Conservation (phyloP, 2,113 vertebrate species). For the Cebidichthys violaceus region DNA sequence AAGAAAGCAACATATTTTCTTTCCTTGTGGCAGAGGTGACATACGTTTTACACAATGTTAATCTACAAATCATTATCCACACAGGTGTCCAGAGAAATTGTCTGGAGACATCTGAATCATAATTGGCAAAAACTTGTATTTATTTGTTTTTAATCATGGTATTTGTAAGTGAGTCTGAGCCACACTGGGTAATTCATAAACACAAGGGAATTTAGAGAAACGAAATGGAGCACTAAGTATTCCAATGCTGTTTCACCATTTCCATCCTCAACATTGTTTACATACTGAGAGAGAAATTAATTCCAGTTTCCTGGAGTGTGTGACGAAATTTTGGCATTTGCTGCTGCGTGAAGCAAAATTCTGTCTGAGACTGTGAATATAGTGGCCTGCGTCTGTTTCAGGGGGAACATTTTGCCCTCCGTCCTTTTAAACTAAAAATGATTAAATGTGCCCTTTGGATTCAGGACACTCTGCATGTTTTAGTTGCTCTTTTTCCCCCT, state of each 20-base stretch:
- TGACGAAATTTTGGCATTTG: slow-evolving; percentile 46
- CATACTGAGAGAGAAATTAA: slow-evolving; percentile 8
- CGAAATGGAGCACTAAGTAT: not conserved
- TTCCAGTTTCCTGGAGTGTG: slow-evolving; percentile 13
- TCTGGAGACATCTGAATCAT: not conserved
- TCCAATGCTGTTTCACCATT: not conserved
- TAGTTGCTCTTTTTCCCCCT: not conserved
- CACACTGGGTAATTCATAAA: not conserved
- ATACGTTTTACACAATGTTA: slow-evolving; percentile 10
- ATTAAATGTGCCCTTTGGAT: slow-evolving; percentile 40
- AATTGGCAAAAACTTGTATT: not conserved
- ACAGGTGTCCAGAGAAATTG: not conserved
- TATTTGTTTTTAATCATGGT: not conserved
- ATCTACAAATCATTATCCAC: slow-evolving; percentile 12
- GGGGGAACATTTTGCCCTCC: slow-evolving; percentile 17
- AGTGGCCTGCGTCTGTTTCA: slow-evolving; percentile 26
- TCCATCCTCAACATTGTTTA: slow-evolving; percentile 16
- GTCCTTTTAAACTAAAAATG: slow-evolving; percentile 3
- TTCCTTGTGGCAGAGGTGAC: not conserved
- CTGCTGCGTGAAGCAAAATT: slow-evolving; percentile 11
- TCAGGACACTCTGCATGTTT: not conserved
- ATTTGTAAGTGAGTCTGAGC: not conserved
- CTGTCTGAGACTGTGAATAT: slow-evolving; percentile 15
- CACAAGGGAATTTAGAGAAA: slow-evolving; percentile 11
- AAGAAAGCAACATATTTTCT: not conserved